A percentile compares a stretch with the other conserved stretches of the same genome.
Conservation (phyloP, 35 echinoderm and acorn worm species). For the Stichopus chloronotus region DNA sequence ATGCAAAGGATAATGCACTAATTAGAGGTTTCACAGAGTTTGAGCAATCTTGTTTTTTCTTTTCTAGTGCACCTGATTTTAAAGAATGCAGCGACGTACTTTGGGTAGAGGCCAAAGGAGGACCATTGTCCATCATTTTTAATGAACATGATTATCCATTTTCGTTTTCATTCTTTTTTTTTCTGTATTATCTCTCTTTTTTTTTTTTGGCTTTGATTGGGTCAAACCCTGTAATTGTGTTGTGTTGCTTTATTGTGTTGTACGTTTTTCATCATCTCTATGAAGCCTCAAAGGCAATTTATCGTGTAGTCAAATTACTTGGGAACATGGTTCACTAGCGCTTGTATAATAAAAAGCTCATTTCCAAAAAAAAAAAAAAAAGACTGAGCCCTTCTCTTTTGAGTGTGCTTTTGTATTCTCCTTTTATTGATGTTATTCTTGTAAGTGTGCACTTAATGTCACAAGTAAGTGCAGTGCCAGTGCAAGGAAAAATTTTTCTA, state of each 20-base stretch:
- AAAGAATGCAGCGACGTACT: too few relatives aligned
- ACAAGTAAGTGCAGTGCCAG: neutral
- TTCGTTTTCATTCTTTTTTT: neutral
- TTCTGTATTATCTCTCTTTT: neutral
- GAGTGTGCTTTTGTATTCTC: neutral
- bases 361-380: constrained; percentile 13
- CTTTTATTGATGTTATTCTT: neutral
- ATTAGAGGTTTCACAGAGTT: too few relatives aligned
- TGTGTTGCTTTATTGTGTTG: constrained; percentile 51
- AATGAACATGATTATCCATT: constrained; percentile 5
- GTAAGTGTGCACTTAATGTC: neutral
- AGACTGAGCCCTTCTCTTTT: neutral
- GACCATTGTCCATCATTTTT: neutral
- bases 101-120: too few relatives aligned
- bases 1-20: too few relatives aligned
- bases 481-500: neutral
- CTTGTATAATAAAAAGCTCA: constrained; percentile 64
- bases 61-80: too few relatives aligned
- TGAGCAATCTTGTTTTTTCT: too few relatives aligned
- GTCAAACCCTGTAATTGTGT: constrained; percentile 48
- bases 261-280: constrained; percentile 48
- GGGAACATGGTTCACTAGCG: constrained; percentile 62
- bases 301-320: constrained; percentile 57
- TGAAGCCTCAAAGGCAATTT: constrained; percentile 61
- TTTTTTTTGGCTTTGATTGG: constrained; percentile 45